Base-by-base conservation (phyloP, 2,888 invertebrate species). In the Cremastinae sp. region DNA sequence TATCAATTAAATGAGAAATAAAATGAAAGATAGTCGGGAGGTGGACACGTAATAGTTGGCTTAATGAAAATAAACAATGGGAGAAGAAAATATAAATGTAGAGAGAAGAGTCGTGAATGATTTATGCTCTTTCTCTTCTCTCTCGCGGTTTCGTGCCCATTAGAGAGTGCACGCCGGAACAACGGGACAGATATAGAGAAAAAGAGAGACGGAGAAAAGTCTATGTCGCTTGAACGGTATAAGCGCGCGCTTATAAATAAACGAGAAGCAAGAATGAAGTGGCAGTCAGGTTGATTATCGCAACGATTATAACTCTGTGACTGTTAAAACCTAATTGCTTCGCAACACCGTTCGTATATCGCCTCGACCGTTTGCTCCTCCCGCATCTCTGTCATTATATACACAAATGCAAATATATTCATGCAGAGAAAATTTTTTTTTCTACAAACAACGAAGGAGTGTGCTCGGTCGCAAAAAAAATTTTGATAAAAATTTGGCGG, bases 261-360 rank as follows among this genome's bases (percentile, higher is more conserved):
- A 65, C 51, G 14, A 65, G 28, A 28, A 28, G 38, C 58, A 51
- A 62, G 72, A 66, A 66, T 65, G 58, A 76, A 69, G 73, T 70
- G 41, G 49, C 34, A 59, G 69, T 64, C 43, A 58, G 66, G 71
- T 58, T 68, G 71, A 72, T 75, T 72, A 75, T 72, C 71, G 68
- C 58, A 34, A 71, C 71, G 75, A 75, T 71, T 66, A 64, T 22
- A 61, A 72, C 71, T 68, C 66, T 49, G 54, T 22, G 66, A 56
- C 71, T 56, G 43, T 54, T 56, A 66, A 49, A 43, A 43, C 61
- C 75, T 72, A 75, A 75, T 75, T 75, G 71, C 75, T 62, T 51
- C 38, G 56, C 71, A 62, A 59, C 38, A 61, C 47, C 61, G 71
- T 56, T 75, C 34, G 12, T 66, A n/a, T n/a, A 66, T 75, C 71